Conservation (phyloP, 2,113 vertebrate species). For the Panthera uncia region DNA sequence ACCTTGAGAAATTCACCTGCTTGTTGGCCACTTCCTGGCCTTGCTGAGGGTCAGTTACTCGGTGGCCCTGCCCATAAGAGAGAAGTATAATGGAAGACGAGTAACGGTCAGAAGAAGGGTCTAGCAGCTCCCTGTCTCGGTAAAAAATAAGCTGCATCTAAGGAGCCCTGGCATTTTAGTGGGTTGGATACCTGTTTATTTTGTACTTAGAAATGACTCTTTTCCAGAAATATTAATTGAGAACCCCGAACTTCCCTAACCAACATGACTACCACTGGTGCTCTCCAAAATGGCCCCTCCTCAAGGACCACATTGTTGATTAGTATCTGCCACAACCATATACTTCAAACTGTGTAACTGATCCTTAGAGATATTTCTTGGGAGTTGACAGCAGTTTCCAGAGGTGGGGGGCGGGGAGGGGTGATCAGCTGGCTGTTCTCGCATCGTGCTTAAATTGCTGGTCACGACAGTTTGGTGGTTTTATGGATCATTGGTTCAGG, state of each 20-base stretch:
- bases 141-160: not conserved
- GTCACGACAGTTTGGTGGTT: not conserved
- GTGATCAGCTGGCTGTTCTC: not conserved
- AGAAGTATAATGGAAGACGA: not conserved
- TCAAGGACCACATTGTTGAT: not conserved
- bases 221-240: slow-evolving; percentile 17
- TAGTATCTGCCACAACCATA: not conserved
- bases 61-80: not conserved
- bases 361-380: not conserved
- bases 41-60: not conserved
- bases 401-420: not conserved
- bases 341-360: not conserved
- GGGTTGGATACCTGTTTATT: not conserved
- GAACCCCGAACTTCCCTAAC: not conserved
- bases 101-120: no score
- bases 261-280: not conserved
- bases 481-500: slow-evolving; percentile 29
- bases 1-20: not conserved
- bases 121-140: not conserved
- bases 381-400: not conserved
- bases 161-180: not conserved
- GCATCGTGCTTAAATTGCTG: not conserved
- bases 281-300: not conserved
- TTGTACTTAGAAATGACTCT: not conserved
- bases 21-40: not conserved